Evolutionary conservation across 2,888 invertebrate genomes (phyloP).

Genomic region (Phyto melanocephala): DNA sequence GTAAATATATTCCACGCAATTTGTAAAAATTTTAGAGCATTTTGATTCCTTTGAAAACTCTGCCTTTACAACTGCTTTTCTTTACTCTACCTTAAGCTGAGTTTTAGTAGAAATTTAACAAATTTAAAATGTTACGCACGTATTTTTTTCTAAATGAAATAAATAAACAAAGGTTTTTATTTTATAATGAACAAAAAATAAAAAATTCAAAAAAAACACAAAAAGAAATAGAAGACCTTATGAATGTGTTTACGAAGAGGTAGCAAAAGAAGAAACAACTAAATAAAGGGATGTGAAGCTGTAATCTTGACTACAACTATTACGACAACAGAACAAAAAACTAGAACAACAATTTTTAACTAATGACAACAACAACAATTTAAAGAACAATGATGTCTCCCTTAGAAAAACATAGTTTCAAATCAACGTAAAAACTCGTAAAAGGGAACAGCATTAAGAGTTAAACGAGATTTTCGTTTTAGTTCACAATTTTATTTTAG

Average conservation of each 20-base stretch:
- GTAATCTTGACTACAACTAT: conserved; percentile 5
- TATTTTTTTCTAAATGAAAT: conserved; percentile 23
- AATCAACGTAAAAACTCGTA: background rate
- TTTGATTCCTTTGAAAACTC: no score
- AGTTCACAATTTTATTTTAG: no score
- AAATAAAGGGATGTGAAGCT: background rate
- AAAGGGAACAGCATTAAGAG: no score
- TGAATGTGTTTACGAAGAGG: background rate
- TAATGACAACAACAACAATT: background rate
- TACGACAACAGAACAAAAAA: background rate
- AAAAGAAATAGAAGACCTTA: background rate
- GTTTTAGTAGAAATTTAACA: no score
- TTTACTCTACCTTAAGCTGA: background rate
- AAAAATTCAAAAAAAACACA: no score
- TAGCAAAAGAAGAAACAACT: background rate
- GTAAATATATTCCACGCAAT: no score
- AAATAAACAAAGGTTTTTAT: conserved; percentile 8
- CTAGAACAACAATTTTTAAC: background rate
- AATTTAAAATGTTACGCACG: background rate
- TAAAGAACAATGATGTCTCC: background rate
- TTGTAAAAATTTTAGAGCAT: no score
- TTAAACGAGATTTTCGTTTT: no score
- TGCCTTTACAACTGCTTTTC: no score
- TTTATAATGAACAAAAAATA: background rate
- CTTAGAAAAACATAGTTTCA: background rate